Conservation (phyloP, 1,140 invertebrate genomes). For the Trichoplusia ni region DNA sequence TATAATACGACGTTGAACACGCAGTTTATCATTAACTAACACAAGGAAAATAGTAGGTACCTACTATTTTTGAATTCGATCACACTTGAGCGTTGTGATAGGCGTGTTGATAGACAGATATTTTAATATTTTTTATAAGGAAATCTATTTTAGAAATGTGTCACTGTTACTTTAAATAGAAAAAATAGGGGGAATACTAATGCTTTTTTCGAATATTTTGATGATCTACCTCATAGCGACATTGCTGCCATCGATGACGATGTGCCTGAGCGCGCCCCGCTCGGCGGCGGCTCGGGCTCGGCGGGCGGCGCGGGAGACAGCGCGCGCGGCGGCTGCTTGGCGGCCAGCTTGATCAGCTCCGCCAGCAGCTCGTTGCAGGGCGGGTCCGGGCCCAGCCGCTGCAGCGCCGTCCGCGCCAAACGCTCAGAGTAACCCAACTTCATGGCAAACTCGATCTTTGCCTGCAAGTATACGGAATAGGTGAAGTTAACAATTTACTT, state of each 20-base stretch:
- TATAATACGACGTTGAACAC: background rate
- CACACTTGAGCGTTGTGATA: too few species aligned
- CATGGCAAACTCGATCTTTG: slow-evolving; percentile 73
- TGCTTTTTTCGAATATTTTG: background rate
- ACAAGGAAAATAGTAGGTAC: too few species aligned
- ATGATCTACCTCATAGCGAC: slow-evolving; percentile 94
- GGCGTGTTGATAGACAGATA: too few species aligned
- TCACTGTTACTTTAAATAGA: too few species aligned
- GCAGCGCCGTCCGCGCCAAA: slow-evolving; percentile 91
- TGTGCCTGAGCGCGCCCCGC: slow-evolving; percentile 86
- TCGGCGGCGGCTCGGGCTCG: slow-evolving; percentile 57
- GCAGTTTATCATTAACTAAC: slow-evolving; percentile 1
- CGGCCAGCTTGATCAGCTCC: slow-evolving; percentile 89
- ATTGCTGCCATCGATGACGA: slow-evolving; percentile 98
- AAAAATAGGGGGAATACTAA: too few species aligned
- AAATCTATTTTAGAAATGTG: too few species aligned
- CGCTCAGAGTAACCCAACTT: slow-evolving; percentile 96
- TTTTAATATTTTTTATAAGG: too few species aligned
- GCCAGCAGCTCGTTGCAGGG: slow-evolving; percentile 93
- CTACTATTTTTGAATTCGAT: too few species aligned
- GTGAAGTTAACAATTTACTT: background rate
- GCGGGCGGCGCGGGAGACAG: slow-evolving; percentile 55
- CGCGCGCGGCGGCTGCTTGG: slow-evolving; percentile 75
- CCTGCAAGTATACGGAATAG: slow-evolving; percentile 37
- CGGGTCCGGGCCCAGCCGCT: slow-evolving; percentile 91